Evolutionary conservation across 1,140 invertebrate genomes (phyloP).

Genomic region (Gryllus bimaculatus): DNA sequence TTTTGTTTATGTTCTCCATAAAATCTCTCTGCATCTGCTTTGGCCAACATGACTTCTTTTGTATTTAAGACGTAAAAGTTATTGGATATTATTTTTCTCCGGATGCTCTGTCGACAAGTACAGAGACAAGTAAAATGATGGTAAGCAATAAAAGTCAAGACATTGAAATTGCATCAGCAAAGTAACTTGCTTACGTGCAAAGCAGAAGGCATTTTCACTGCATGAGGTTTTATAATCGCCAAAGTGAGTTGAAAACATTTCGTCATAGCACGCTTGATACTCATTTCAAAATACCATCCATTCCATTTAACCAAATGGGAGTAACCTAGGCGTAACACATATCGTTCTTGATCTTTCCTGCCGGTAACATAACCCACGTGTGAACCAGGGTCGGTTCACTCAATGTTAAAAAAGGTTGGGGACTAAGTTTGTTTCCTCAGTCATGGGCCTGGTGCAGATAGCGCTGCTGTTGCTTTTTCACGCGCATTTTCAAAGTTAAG

Average conservation of each 20-base stretch:
- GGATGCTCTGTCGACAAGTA: slow-evolving; percentile 43
- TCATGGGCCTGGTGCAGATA: too few relatives aligned
- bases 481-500: too few relatives aligned
- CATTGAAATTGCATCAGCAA: neutral
- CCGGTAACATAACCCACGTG: too few relatives aligned
- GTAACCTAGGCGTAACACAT: too few relatives aligned
- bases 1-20: slow-evolving; percentile 74
- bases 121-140: slow-evolving; percentile 9
- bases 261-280: too few relatives aligned
- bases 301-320: too few relatives aligned
- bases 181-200: slow-evolving; percentile 36
- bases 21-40: slow-evolving; percentile 59
- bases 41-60: slow-evolving; percentile 50
- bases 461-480: too few relatives aligned
- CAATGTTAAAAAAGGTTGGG: too few relatives aligned
- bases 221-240: slow-evolving; percentile 65
- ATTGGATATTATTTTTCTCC: slow-evolving; percentile 54
- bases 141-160: neutral
- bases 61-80: slow-evolving; percentile 67
- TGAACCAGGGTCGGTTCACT: too few relatives aligned
- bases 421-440: too few relatives aligned
- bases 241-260: slow-evolving; percentile 38
- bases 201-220: slow-evolving; percentile 55
- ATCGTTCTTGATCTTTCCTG: too few relatives aligned
- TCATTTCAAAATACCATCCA: too few relatives aligned